Evolutionary conservation across 2,113 vertebrate species (phyloP), one percentile per base, ranked within the genome.

Genomic region (Carassius gibelio): DNA sequence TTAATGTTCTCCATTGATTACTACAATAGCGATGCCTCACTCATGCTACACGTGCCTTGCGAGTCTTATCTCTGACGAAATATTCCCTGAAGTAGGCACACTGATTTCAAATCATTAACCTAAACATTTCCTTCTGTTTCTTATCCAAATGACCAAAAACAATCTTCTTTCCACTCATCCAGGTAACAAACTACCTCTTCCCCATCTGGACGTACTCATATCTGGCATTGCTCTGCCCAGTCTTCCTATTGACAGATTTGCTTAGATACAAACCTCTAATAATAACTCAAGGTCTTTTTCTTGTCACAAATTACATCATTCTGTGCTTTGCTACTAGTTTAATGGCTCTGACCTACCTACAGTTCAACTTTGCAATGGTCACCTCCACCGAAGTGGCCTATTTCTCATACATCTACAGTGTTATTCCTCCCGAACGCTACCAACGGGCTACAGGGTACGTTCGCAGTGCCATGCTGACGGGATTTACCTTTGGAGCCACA

Each of bases 151-250:
- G 14, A 79, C 57, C n/a, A 48, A 10, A 30, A 19, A 17, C 48
- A 13, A 34, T 68, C 14, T 45, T 80, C 14, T 76, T 19, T 68
- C 42, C 15, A 77, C 34, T 74, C 1, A 42, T 36, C 42, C 26
- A 94, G 94, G 78, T 95, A 59, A 95, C 91, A 26, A 95, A 95
- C 87, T 91, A 93, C 72, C 81, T 95, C 75, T 93, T 93, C 84
- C 94, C 94, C 11, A 93, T 95, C 64, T 95, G 94, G 94, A 94
- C 94, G 0, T 95, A 95, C 64, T 95, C 93, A 36, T 94, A 95
- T 85, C 82, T 95, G 50, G 90, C 88, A 23, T 88, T 94, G 55
- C 91, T 95, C 62, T 89, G 92, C 26, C 93, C 94, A 0, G 87
- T 95, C 48, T 95, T 95, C 86, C 88, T 95, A 34, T 52, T 94